Conservation (phyloP, 2,888 invertebrate species). For the Platerodrilus igneus region DNA sequence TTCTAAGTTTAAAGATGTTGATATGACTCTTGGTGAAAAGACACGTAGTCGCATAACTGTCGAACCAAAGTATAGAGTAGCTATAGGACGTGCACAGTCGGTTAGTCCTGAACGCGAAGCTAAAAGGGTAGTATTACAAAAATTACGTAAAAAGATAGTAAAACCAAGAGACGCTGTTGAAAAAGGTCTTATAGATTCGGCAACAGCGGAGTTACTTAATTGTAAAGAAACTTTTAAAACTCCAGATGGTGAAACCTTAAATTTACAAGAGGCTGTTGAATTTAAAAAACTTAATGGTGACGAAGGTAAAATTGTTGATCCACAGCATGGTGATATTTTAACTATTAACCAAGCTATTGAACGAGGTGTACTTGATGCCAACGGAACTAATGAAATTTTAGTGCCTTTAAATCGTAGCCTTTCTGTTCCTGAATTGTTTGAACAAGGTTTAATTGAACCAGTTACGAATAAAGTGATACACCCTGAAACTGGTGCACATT, state of each 20-base stretch:
- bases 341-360: constrained; percentile 80
- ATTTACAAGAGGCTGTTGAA: constrained; percentile 72
- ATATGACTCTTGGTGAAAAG: constrained; percentile 55
- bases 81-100: constrained; percentile 58
- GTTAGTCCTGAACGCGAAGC: constrained; percentile 58
- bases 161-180: constrained; percentile 73
- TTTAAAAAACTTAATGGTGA: constrained; percentile 66
- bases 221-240: constrained; percentile 56
- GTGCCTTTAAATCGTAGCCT: constrained; percentile 77
- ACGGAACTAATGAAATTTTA: constrained; percentile 69
- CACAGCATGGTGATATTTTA: constrained; percentile 72
- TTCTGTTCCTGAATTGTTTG: constrained; percentile 76
- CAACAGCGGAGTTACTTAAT: constrained; percentile 67
- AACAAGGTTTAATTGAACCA: constrained; percentile 80
- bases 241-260: constrained; percentile 57
- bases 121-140: constrained; percentile 68
- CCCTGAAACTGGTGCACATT: constrained; percentile 76
- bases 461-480: constrained; percentile 72
- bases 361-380: constrained; percentile 74
- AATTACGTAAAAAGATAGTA: constrained; percentile 71
- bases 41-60: constrained; percentile 55
- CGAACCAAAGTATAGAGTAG: constrained; percentile 64
- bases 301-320: constrained; percentile 76
- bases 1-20: constrained; percentile 37
- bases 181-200: constrained; percentile 72